These are phyloP conservation scores for Melanotaenia duboulayi DNA, from an alignment of 2,113 vertebrate genomes.

Conservation along the genomic window DNA sequence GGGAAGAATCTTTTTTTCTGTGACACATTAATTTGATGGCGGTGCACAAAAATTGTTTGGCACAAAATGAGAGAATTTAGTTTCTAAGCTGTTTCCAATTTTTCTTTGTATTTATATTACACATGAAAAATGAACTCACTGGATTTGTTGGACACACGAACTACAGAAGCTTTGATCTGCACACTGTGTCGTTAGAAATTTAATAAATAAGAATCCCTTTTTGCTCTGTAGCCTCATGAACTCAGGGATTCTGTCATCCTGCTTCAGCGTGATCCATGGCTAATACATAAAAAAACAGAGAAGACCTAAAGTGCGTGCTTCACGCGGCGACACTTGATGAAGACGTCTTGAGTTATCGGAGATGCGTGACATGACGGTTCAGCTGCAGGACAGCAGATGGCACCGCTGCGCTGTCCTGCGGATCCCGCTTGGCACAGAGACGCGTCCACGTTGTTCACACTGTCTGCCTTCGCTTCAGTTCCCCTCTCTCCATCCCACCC, in stretches of 20 bases:
- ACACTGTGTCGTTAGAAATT: too few species aligned
- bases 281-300: neutral
- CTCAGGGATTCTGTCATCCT: neutral
- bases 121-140: too few species aligned
- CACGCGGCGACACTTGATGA: neutral
- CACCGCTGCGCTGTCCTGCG: slow-evolving; percentile 68
- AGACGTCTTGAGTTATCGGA: neutral
- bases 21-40: too few species aligned
- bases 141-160: too few species aligned
- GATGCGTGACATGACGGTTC: neutral
- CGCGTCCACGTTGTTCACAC: slow-evolving; percentile 80
- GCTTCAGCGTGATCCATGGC: neutral
- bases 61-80: too few species aligned
- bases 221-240: too few species aligned
- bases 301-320: neutral
- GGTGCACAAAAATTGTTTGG: too few species aligned
- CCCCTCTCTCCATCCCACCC: slow-evolving; percentile 70
- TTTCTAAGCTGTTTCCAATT: too few species aligned
- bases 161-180: too few species aligned
- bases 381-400: slow-evolving; percentile 77
- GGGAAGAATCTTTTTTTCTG: too few species aligned
- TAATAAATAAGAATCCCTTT: too few species aligned
- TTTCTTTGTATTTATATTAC: too few species aligned
- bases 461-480: slow-evolving; percentile 74
- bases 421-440: slow-evolving; percentile 62